Evolutionary conservation across 2,797 vertebrate species (phyloP), one percentile per base, ranked within the genome.

Genomic region (Zonotrichia albicollis): DNA sequence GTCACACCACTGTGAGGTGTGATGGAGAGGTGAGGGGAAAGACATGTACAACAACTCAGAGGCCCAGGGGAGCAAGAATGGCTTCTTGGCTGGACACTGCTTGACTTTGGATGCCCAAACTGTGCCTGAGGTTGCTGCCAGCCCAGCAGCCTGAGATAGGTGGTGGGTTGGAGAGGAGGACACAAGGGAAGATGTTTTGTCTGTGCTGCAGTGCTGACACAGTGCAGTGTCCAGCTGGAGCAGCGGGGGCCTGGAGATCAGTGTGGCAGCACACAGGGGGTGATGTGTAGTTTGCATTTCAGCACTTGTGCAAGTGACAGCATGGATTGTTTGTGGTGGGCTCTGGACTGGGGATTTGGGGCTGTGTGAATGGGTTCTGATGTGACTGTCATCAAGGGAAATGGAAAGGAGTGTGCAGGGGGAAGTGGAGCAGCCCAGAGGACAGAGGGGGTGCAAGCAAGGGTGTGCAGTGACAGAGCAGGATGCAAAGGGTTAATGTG

Each of bases 191-290:
- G 36, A 36, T 36, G 0, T 57, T 53, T 34, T 11, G 17, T n/a
- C 26, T 57, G 30, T 1, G 2, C 7, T 80, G 38, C 53, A 38
- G 65, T 32, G 10, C 43, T 26, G 43, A 16, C 19, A 12, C 54
- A 38, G 38, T 50, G 22, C 32, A 6, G 1, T 13, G 16, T 54
- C 46, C 32, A 5, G 18, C 11, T 65, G 26, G 77, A 58, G 38
- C 4, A 16, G 7, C 10, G 36, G 26, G 20, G 11, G 5, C n/a
- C 38, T 18, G 61, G 32, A 7, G 53, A 1, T 43, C 0, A 2
- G 4, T 9, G 51, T 45, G 65, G 32, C 4, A 21, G 27, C 10
- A 1, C 6, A 7, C 18, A 22, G 32, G 16, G 29, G 36, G 3
- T 22, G 36, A 0, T 1, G 20, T 21, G 51, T 23, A 16, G 0